Percentiles rank a stretch among this genome's conserved stretches.
Evolutionary conservation across 2,797 vertebrate genomes (phyloP).

Genomic region (Microctenopoma lineatum): DNA sequence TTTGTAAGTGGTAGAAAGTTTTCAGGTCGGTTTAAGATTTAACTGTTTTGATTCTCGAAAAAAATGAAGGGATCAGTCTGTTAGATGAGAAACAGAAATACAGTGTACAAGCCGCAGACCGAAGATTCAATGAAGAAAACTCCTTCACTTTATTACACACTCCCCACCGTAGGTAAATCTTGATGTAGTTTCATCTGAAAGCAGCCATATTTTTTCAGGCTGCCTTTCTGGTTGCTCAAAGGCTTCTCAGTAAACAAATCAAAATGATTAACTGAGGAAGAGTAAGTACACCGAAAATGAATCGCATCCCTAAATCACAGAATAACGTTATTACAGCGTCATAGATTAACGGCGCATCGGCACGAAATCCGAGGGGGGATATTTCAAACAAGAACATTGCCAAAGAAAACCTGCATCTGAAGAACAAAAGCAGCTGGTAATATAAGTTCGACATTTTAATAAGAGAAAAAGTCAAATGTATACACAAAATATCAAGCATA

Average conservation of each 20-base stretch:
- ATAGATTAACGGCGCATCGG: background rate
- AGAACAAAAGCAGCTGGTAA: too few relatives aligned
- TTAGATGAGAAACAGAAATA: too few relatives aligned
- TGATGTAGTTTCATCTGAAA: background rate
- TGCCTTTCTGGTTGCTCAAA: background rate
- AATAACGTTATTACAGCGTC: conserved; percentile 1
- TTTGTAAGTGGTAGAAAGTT: background rate
- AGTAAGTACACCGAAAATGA: background rate
- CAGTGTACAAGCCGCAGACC: background rate
- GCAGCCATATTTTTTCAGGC: background rate
- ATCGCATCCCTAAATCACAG: conserved; percentile 1
- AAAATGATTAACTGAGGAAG: conserved; percentile 1
- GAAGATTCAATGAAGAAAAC: background rate
- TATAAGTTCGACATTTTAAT: too few relatives aligned
- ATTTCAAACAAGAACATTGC: conserved; percentile 1
- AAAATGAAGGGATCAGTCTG: background rate
- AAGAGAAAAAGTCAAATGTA: too few relatives aligned
- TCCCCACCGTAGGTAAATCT: too few relatives aligned
- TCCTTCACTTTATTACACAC: background rate
- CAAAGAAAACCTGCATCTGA: background rate
- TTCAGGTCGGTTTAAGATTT: conserved; percentile 14
- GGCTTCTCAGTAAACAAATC: background rate
- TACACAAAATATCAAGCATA: too few relatives aligned
- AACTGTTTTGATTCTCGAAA: background rate
- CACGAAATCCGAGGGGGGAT: background rate